Evolutionary conservation across 2,888 invertebrate species (phyloP), one percentile per base, ranked within the genome.

Genomic region (Lottia gigantea): DNA sequence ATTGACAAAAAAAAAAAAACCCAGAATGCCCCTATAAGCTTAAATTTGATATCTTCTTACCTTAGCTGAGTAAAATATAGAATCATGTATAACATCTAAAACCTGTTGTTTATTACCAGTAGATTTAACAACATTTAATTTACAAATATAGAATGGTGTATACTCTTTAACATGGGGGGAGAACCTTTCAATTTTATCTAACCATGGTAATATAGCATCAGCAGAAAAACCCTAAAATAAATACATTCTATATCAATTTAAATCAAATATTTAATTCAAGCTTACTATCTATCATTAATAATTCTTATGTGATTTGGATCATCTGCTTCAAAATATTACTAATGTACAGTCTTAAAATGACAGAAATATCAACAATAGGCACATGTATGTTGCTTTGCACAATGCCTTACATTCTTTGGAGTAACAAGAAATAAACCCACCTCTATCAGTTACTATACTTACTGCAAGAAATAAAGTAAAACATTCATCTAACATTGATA

Each of bases 201-300:
- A 69, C 85, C 84, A 86, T 4, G 77, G 74, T 3, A 80, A 26
- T 11, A 83, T 77, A 61, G 72, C 78, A 49, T 81, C 80, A 6
- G 74, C 68, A 14, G 83, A 83, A 76, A 83, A 85, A n/a, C 83
- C 85, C 86, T 86, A 70, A 47, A 68, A 73, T 40, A 49, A 61
- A 62, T 67, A 64, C 15, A 63, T 23, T 14, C 8, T n/a, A n/a
- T n/a, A n/a, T n/a, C n/a, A n/a, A n/a, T 31, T 31, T 31, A 31
- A 31, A 31, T 31, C n/a, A n/a, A n/a, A n/a, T n/a, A n/a, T n/a
- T n/a, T n/a, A n/a, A n/a, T n/a, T n/a, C n/a, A n/a, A n/a, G n/a
- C n/a, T n/a, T n/a, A n/a, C n/a, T n/a, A n/a, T n/a, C n/a, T n/a
- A n/a, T n/a, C n/a, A n/a, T n/a, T n/a, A n/a, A n/a, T n/a, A n/a